Conservation (phyloP, 2,797 vertebrate genomes). For the Oreortyx pictus region DNA sequence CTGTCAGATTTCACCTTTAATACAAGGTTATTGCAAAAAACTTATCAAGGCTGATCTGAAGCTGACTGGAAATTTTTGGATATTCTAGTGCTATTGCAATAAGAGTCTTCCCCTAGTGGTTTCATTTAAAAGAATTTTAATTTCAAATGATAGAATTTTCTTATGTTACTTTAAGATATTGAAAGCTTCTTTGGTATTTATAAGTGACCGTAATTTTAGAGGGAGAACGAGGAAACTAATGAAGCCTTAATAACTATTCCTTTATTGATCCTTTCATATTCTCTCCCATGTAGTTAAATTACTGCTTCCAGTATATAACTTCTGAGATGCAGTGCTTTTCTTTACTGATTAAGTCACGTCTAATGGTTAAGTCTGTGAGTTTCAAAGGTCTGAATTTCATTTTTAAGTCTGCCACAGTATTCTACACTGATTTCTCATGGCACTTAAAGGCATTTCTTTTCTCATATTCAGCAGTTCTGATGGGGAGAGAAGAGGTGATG, state of each 20-base stretch:
- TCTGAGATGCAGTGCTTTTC: neutral
- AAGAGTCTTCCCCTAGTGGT: neutral
- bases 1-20: conserved; percentile 40
- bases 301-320: neutral
- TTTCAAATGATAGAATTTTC: neutral
- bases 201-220: neutral
- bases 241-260: neutral
- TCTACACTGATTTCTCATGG: neutral
- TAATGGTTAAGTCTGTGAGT: neutral
- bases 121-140: neutral
- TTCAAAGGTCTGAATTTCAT: neutral
- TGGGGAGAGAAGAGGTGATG: neutral
- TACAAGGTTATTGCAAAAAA: conserved; percentile 56
- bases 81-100: neutral
- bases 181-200: neutral
- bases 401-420: neutral
- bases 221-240: neutral
- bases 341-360: neutral
- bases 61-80: neutral
- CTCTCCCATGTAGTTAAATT: neutral
- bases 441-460: neutral
- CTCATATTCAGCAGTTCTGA: neutral
- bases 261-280: neutral
- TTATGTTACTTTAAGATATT: neutral
- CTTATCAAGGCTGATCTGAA: conserved; percentile 29